A percentile compares a stretch with the other conserved stretches of the same genome.
These are phyloP conservation scores for Clarias macrocephalus DNA, from an alignment of 2,113 vertebrate genomes.

Conservation along the genomic window DNA sequence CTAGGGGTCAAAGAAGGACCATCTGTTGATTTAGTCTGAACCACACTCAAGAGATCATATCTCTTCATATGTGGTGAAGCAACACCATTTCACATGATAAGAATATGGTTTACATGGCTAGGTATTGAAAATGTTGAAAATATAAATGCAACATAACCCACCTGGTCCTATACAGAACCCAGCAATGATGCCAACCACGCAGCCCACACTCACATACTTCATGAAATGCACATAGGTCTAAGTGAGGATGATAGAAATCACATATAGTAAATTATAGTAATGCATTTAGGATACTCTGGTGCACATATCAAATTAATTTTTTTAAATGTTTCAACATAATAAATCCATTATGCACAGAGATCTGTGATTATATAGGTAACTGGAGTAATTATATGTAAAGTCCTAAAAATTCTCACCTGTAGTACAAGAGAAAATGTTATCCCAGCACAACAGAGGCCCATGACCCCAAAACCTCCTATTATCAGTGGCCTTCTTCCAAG, in stretches of 20 bases:
- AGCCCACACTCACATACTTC: conserved; percentile 79
- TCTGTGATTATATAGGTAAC: neutral
- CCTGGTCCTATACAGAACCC: conserved; percentile 92
- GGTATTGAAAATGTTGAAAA: conserved; percentile 11
- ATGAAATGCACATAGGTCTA: conserved; percentile 77
- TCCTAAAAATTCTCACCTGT: conserved; percentile 70
- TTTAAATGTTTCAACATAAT: neutral
- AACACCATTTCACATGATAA: neutral
- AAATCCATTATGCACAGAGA: neutral
- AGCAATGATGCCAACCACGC: conserved; percentile 87
- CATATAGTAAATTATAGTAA: neutral
- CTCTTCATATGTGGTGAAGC: conserved; percentile 24
- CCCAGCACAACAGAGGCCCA: conserved; percentile 83
- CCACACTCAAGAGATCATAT: conserved; percentile 27
- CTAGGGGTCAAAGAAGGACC: conserved; percentile 40
- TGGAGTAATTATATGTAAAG: too few relatives aligned
- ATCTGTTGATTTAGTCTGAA: conserved; percentile 43
- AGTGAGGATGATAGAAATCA: neutral
- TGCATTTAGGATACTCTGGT: neutral
- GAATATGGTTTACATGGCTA: neutral
- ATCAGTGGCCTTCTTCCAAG: conserved; percentile 83
- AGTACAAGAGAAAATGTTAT: conserved; percentile 81
- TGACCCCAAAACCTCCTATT: conserved; percentile 80
- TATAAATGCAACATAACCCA: conserved; percentile 51
- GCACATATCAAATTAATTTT: neutral